Evolutionary conservation across 2,113 vertebrate species (phyloP).

Genomic region (Perca schrenkii): DNA sequence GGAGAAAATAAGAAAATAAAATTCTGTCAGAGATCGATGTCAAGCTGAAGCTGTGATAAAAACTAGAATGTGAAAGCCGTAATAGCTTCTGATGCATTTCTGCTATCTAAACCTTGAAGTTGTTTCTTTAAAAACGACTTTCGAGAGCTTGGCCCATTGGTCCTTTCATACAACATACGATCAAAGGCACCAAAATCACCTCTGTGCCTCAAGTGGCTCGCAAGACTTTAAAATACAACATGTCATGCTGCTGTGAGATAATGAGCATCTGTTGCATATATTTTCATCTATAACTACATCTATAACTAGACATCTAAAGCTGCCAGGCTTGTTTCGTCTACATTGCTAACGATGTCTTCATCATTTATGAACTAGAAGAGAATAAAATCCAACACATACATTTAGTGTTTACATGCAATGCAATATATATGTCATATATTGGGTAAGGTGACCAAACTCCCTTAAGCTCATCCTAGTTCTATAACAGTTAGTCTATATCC

Average conservation of each 20-base stretch:
- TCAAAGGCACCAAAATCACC: background rate
- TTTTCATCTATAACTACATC: conserved; percentile 2
- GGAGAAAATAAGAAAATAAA: background rate
- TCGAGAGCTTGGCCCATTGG: background rate
- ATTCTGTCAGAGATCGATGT: background rate
- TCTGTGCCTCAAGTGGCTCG: conserved; percentile 8
- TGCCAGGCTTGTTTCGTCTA: conserved; percentile 34
- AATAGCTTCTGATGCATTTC: background rate
- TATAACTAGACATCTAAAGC: conserved; percentile 43
- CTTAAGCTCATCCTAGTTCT: background rate
- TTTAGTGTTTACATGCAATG: background rate
- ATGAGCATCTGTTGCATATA: conserved; percentile 35
- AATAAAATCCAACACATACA: background rate
- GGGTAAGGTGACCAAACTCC: background rate
- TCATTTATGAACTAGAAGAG: conserved; percentile 8
- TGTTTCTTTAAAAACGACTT: background rate
- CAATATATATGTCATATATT: background rate
- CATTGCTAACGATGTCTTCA: conserved; percentile 18
- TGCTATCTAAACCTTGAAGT: background rate
- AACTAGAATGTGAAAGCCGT: background rate
- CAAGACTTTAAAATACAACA: conserved; percentile 10
- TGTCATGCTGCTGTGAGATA: conserved; percentile 33
- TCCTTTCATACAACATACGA: background rate
- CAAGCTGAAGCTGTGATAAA: background rate
- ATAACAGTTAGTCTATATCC: too few species aligned